These are phyloP conservation scores for Cylindroiulus punctatus DNA, from an alignment of 2,888 invertebrate species.

Conservation along the genomic window DNA sequence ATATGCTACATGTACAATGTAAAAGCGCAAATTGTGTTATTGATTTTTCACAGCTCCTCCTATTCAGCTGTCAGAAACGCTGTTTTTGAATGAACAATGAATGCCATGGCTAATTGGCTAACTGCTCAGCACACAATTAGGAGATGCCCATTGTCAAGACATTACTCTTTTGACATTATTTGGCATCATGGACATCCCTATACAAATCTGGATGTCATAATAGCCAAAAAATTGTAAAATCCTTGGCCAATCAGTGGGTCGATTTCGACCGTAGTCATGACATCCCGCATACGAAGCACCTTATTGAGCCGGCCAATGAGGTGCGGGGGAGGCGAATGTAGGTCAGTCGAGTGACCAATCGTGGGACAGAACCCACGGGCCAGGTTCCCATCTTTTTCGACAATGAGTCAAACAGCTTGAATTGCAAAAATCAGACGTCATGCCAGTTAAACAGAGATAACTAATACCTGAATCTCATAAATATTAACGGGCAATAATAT, in stretches of 20 bases:
- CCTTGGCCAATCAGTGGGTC: background rate
- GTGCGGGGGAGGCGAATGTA: background rate
- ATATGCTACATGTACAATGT: too few relatives aligned
- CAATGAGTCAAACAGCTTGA: conserved; percentile 29
- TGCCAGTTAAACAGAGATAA: conserved; percentile 4
- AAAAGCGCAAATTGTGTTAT: too few relatives aligned
- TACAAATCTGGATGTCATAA: too few relatives aligned
- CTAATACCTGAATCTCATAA: conserved; percentile 25
- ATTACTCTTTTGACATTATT: too few relatives aligned
- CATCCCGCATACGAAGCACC: background rate
- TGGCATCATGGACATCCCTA: too few relatives aligned
- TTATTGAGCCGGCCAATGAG: background rate
- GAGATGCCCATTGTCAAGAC: too few relatives aligned
- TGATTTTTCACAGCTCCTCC: too few relatives aligned
- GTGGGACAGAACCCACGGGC: background rate
- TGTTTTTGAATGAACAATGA: too few relatives aligned
- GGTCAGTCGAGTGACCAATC: background rate
- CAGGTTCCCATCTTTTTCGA: conserved; percentile 25
- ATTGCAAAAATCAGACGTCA: conserved; percentile 36
- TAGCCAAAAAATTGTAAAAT: background rate
- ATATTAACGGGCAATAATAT: conserved; percentile 26
- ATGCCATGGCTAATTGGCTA: too few relatives aligned
- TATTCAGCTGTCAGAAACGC: too few relatives aligned
- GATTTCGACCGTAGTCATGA: background rate
- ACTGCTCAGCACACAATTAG: too few relatives aligned